Evolutionary conservation across 2,888 invertebrate genomes (phyloP), one percentile per base, ranked within the genome.

Genomic region (Malthinus seriepunctatus): DNA sequence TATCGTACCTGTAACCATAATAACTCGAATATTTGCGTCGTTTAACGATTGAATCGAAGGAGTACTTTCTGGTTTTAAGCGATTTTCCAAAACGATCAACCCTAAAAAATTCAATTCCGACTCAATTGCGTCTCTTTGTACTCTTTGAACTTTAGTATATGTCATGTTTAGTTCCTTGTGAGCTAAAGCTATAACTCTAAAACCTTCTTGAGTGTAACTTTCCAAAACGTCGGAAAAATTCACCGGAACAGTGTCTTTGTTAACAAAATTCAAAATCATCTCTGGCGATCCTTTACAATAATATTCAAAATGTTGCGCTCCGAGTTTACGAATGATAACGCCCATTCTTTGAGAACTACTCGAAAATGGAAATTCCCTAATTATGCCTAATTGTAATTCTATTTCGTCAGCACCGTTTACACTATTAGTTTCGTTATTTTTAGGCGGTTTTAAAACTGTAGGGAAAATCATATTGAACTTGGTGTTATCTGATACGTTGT

Each of bases 1-100:
- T n/a, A n/a, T 54, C 72, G 71, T 69, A 89, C 90, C 97, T 33
- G 98, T 99, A 5, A 98, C 93, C 98, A 99, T 99, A n/a, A 97
- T 87, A 3, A 92, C 90, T 51, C 93, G 85, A 52, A 99, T 93
- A 68, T 89, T 86, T 0, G 99, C 98, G 8, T 89, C 83, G 65
- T 88, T 90, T 49, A 98, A 80, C 46, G 88, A 86, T 7, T 84
- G 78, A 51, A 98, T 92, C 48, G 95, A 90, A 1, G 88, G 88
- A 0, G 88, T 86, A 0, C 96, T 95, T 69, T 95, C 92, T 0
- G 89, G 87, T 74, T 98, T 98, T 52, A 99, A 80, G 0, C 95
- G 85, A 79, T 99, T 99, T 78, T 99, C 98, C 81, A 99, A 84
- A 7, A 99, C 88, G 8, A 99, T 89, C 65, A 99, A 85, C 0